A percentile compares a stretch with the other conserved stretches of the same genome.
Evolutionary conservation across 2,113 vertebrate genomes (phyloP).

Genomic region (Notarius lentiginosus): DNA sequence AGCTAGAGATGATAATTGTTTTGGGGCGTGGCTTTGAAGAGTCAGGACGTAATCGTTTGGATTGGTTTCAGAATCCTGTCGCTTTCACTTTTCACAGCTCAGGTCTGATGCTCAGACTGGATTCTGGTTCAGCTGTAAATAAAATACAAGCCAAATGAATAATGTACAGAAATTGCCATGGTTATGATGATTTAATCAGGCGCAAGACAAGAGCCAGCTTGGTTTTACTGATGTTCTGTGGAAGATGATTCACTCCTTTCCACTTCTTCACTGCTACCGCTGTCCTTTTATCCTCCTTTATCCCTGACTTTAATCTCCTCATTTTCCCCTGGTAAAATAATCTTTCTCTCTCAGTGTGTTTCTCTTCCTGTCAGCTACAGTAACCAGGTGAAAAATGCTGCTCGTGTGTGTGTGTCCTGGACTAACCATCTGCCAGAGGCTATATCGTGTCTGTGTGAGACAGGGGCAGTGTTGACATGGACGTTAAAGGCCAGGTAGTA

Average conservation of each 20-base stretch:
- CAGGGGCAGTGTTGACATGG: conserved; percentile 54
- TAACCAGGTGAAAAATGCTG: conserved; percentile 67
- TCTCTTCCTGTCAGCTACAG: conserved; percentile 47
- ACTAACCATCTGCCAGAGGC: conserved; percentile 54
- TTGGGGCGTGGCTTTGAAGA: not conserved
- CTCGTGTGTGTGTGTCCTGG: conserved; percentile 28
- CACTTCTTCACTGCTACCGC: not conserved
- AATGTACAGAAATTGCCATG: not conserved
- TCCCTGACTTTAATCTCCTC: conserved; percentile 5
- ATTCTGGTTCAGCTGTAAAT: not conserved
- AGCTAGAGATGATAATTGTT: not conserved
- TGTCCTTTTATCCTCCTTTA: not conserved
- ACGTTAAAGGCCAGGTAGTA: conserved; percentile 70
- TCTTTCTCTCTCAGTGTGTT: conserved; percentile 12
- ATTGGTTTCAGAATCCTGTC: not conserved
- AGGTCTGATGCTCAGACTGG: not conserved
- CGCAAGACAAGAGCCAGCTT: too few species aligned
- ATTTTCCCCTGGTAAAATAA: conserved; percentile 1
- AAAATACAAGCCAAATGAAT: not conserved
- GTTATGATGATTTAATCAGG: not conserved
- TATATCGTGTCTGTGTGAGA: conserved; percentile 54
- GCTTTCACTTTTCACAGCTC: not conserved
- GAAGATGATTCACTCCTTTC: conserved; percentile 3
- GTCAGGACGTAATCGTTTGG: not conserved
- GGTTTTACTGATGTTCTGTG: not conserved